A percentile compares a stretch with the other conserved stretches of the same genome.
Evolutionary conservation across 1,140 invertebrate species (phyloP).

Genomic region (Hirudo medicinalis): DNA sequence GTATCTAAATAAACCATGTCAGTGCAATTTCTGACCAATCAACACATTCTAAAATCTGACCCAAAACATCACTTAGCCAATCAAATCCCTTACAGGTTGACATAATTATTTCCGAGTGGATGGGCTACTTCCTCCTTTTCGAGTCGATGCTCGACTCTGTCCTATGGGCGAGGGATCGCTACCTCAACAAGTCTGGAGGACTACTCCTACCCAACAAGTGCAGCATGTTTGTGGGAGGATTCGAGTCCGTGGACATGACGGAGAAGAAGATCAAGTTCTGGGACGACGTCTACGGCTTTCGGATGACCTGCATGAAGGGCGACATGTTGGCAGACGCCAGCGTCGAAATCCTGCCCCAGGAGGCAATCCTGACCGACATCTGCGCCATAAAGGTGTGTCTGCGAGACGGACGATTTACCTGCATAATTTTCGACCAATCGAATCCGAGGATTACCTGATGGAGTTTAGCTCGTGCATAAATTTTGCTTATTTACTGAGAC

Average conservation of each 20-base stretch:
- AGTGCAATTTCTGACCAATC: neutral
- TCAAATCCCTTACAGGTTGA: slow-evolving; percentile 31
- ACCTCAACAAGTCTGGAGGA: slow-evolving; percentile 25
- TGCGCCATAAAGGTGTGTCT: slow-evolving; percentile 33
- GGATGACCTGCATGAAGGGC: slow-evolving; percentile 38
- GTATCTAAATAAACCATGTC: too few species aligned
- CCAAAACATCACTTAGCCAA: too few species aligned
- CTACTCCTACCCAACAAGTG: slow-evolving; percentile 36
- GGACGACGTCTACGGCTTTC: slow-evolving; percentile 40
- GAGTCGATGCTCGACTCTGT: slow-evolving; percentile 43
- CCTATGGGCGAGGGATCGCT: slow-evolving; percentile 36
- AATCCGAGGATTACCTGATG: neutral
- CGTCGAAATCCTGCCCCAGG: slow-evolving; percentile 31
- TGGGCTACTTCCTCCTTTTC: slow-evolving; percentile 43
- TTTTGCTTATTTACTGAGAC: neutral
- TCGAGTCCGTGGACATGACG: slow-evolving; percentile 30
- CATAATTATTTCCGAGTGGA: slow-evolving; percentile 42
- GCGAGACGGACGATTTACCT: too few species aligned
- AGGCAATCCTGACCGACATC: slow-evolving; percentile 29
- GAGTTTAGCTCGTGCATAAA: too few species aligned
- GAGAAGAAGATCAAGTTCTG: slow-evolving; percentile 33
- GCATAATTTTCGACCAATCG: too few species aligned
- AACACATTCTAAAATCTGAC: neutral
- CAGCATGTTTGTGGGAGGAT: slow-evolving; percentile 31
- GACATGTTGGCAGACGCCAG: slow-evolving; percentile 32